Evolutionary conservation across 2,888 invertebrate species (phyloP).

Genomic region (Acanthacorydalis orientalis): DNA sequence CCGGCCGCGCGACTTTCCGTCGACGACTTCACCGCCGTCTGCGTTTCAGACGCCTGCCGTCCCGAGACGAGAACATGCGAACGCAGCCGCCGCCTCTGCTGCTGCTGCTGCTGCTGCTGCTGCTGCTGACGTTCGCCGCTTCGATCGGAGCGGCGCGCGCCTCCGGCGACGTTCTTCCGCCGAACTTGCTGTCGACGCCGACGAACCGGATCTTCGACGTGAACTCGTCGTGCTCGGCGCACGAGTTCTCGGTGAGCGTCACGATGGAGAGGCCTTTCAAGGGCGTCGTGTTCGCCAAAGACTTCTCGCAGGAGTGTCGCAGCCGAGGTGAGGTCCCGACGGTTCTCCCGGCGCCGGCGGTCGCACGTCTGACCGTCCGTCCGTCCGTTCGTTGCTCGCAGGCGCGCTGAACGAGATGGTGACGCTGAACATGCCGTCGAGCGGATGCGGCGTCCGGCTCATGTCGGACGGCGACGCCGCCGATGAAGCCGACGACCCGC

Average conservation of each 20-base stretch:
- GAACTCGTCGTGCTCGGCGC: slow-evolving; percentile 43
- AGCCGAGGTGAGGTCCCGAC: slow-evolving; percentile 31
- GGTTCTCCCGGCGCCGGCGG: not conserved
- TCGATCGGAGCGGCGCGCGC: no score
- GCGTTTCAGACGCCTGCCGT: no score
- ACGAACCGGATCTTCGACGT: slow-evolving; percentile 40
- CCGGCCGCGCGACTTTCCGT: no score
- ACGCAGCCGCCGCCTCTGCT: no score
- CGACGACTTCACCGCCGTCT: no score
- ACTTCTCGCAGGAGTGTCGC: slow-evolving; percentile 55
- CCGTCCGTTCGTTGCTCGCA: no score
- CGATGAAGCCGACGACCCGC: slow-evolving; percentile 23
- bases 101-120: no score
- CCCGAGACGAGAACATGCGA: no score
- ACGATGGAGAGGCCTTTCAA: slow-evolving; percentile 46
- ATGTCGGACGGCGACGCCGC: slow-evolving; percentile 25
- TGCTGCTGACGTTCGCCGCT: no score
- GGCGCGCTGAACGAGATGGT: slow-evolving; percentile 13
- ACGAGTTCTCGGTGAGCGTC: slow-evolving; percentile 41
- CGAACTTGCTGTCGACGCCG: not conserved
- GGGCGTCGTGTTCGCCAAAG: slow-evolving; percentile 57
- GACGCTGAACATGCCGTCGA: slow-evolving; percentile 36
- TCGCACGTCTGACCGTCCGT: no score
- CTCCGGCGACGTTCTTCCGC: not conserved
- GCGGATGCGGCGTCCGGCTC: slow-evolving; percentile 53